A percentile compares a stretch with the other conserved stretches of the same genome.
Conservation (phyloP, 2,888 invertebrate species). For the Saturnia japonica region DNA sequence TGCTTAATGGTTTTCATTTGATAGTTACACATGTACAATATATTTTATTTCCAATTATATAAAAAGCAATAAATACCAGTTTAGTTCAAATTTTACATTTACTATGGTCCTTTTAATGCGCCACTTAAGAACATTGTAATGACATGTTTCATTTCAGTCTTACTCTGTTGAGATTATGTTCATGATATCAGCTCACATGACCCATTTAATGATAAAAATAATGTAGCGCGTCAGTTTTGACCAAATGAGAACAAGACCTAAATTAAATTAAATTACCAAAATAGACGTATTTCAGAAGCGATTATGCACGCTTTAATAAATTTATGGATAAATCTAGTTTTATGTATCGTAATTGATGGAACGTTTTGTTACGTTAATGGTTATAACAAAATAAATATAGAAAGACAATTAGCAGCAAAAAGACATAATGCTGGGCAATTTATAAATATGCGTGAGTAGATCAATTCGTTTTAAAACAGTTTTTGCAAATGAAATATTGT, state of each 20-base stretch:
- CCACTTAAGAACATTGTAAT: neutral
- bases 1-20: no score
- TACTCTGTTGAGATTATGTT: slow-evolving; percentile 39
- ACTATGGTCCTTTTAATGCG: neutral
- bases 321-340: neutral
- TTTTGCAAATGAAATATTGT: slow-evolving; percentile 3
- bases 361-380: neutral
- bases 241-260: neutral
- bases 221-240: slow-evolving; percentile 1
- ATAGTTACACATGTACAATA: no score
- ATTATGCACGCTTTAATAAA: neutral
- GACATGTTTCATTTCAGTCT: neutral
- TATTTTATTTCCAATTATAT: no score
- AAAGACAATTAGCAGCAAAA: neutral
- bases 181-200: slow-evolving; percentile 29
- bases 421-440: neutral
- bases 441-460: neutral
- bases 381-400: neutral
- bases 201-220: slow-evolving; percentile 8
- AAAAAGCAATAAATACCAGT: neutral
- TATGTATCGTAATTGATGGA: neutral
- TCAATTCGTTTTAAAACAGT: neutral
- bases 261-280: neutral
- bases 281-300: neutral
- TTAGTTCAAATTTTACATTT: neutral